Percentiles rank a stretch among this genome's conserved stretches.
phyloP scores from a whole-genome alignment of 2,888 invertebrate species.

The Cephonodes hylas region DNA sequence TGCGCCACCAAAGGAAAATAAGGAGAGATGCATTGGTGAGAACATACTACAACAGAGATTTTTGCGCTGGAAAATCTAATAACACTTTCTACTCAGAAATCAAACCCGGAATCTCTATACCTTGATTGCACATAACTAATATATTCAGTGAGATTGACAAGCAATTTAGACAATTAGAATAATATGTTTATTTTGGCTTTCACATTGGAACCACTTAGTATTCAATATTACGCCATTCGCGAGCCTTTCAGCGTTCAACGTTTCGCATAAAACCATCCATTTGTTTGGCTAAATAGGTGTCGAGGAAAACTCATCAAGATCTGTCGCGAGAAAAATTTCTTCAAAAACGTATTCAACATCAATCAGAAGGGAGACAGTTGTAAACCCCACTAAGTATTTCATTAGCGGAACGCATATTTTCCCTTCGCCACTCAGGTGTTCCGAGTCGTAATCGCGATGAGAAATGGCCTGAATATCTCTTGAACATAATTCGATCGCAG shows the following conservation, averaged over 20 bases:
- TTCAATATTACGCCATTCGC: background rate
- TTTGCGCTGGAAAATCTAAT: too few species aligned
- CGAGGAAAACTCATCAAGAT: slow-evolving; percentile 27
- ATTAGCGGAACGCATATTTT: slow-evolving; percentile 59
- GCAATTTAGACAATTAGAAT: background rate
- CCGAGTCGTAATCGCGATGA: slow-evolving; percentile 39
- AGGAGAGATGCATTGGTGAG: too few species aligned
- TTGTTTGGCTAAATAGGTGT: background rate
- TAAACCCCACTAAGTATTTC: slow-evolving; percentile 56
- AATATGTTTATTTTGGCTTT: background rate
- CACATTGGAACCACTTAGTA: background rate
- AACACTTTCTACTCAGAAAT: too few species aligned
- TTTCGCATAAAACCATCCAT: slow-evolving; percentile 3
- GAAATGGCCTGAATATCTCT: slow-evolving; percentile 38
- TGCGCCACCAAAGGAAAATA: too few species aligned
- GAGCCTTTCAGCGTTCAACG: background rate
- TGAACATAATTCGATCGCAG: slow-evolving; percentile 38
- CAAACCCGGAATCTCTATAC: too few species aligned
- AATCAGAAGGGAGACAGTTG: slow-evolving; percentile 55
- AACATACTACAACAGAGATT: too few species aligned
- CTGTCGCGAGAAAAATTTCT: slow-evolving; percentile 22
- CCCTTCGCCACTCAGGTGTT: slow-evolving; percentile 35
- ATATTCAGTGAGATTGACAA: too few species aligned
- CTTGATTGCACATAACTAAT: too few species aligned
- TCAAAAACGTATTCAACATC: slow-evolving; percentile 34